Evolutionary conservation across 1,140 invertebrate species (phyloP), one percentile per base, ranked within the genome.

Genomic region (Pogonognathellus flavescens): DNA sequence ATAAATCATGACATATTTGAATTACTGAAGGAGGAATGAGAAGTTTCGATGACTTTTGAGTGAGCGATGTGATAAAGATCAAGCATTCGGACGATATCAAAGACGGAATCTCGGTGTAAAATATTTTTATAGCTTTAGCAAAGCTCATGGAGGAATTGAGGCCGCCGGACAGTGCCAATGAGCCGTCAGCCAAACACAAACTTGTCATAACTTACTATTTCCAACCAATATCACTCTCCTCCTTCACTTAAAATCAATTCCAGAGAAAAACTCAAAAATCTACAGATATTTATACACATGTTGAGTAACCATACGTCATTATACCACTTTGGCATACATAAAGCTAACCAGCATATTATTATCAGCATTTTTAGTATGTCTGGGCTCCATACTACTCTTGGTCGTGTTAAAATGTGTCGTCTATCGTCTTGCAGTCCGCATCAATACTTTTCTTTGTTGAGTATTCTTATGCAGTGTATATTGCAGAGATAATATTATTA

Each of bases 61-160:
- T 76, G 52, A 53, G 50, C 25, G 80, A 55, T 8, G 20, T 22
- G 55, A 55, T 55, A 81, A 81, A 53, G 80, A 81, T 55, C 80
- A 81, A 81, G n/a, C 80, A 81, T 81, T 81, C 80, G 80, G 80
- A 81, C 70, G 52, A 81, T 81, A 81, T 81, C 80, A 81, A 81
- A 81, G 80, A 81, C 80, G 18, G 80, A 55, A 50, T 80, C 49
- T n/a, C 72, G 18, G 72, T 80, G 72, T 80, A 80, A 81, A 81
- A 55, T 81, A 81, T 81, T 53, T 81, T 81, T 81, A 81, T 81
- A 81, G 80, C 80, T 81, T 81, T 81, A 25, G 49, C 22, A 55
- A 55, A 76, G 70, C 70, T 76, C 41, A 76, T 49, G 70, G 41
- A 49, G 70, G 70, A 50, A 76, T 76, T 76, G 70, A 50, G 70